Conservation (phyloP, 2,888 invertebrate species). For the Lochmaea crataegi region DNA sequence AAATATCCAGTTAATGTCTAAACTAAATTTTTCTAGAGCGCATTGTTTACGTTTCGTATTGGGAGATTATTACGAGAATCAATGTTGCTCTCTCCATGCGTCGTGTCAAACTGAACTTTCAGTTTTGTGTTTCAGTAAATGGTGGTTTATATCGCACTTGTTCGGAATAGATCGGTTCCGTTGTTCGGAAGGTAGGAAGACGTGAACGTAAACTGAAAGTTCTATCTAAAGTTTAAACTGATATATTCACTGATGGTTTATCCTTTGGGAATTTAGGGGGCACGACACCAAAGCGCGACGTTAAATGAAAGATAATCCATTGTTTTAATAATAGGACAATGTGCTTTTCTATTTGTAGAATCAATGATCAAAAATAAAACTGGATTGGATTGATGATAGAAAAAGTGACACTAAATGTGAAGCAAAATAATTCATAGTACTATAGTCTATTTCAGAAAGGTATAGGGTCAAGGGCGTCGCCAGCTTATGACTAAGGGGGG, state of each 20-base stretch:
- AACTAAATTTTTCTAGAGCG: slow-evolving; percentile 24
- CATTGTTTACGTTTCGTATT: slow-evolving; percentile 54
- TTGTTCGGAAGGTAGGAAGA: slow-evolving; percentile 38
- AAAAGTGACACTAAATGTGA: no score
- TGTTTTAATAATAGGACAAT: not conserved
- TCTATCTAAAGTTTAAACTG: slow-evolving; percentile 19
- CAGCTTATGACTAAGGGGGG: no score
- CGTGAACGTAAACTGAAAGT: slow-evolving; percentile 41
- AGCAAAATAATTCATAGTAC: no score
- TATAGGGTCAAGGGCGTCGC: no score
- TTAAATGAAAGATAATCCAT: slow-evolving; percentile 15
- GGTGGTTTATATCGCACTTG: slow-evolving; percentile 47
- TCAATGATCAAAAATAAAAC: no score
- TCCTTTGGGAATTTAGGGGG: not conserved
- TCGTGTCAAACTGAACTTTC: slow-evolving; percentile 53
- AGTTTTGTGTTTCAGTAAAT: slow-evolving; percentile 49
- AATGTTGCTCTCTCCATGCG: slow-evolving; percentile 33
- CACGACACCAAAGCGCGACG: slow-evolving; percentile 1
- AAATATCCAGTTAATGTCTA: not conserved
- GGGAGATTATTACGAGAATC: slow-evolving; percentile 29
- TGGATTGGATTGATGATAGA: no score
- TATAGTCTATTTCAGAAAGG: no score
- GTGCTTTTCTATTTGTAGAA: not conserved
- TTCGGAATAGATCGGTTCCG: slow-evolving; percentile 40
- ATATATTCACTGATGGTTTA: slow-evolving; percentile 19